Base-by-base conservation (phyloP, 2,113 vertebrate species). In the Oryzias woworae region DNA sequence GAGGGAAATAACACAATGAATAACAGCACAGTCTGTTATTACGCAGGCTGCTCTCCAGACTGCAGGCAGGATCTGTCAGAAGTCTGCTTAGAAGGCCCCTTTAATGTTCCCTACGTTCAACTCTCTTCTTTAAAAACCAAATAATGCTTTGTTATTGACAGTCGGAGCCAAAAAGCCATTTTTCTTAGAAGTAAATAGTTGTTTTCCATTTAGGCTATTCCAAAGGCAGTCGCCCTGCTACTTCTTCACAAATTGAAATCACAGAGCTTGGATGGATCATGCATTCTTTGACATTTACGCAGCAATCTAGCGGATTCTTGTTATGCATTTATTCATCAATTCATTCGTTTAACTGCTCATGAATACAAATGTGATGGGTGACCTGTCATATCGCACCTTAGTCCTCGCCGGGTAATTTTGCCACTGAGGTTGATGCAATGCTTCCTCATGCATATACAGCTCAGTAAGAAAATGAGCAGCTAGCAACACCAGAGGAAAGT, bases 261-360 rank as follows among this genome's bases (percentile, higher is more conserved):
- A 73, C 76, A 69, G 65, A 73, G 74, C 71, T 71, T 68, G 50
- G 18, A 54, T 28, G 1, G 65, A 75, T 78, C 76, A 63, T 66
- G 60, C 77, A 66, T 85, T 81, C 80, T 91, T 75, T 88, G 88
- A 90, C 86, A 91, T 90, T 91, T 89, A 83, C 66, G 53, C 81
- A 72, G 78, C 83, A 87, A 85, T 86, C 81, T 64, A 77, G 75
- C 26, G 14, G 78, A 77, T 81, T 86, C 74, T 75, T 89, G 82
- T 89, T 87, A 90, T 89, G 81, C 83, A 88, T 88, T 85, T 87
- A 90, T 89, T 87, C 87, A 90, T 88, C 85, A 79, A 65, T 85
- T 78, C 75, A 82, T 85, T 86, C 73, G 74, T 88, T 88, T 83
- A 79, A 66, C 72, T 56, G 66, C 88, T 90, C 85, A 88, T 90